A percentile compares a stretch with the other conserved stretches of the same genome.
phyloP scores from a whole-genome alignment of 2,797 vertebrate species.

The Discoglossus pictus region DNA sequence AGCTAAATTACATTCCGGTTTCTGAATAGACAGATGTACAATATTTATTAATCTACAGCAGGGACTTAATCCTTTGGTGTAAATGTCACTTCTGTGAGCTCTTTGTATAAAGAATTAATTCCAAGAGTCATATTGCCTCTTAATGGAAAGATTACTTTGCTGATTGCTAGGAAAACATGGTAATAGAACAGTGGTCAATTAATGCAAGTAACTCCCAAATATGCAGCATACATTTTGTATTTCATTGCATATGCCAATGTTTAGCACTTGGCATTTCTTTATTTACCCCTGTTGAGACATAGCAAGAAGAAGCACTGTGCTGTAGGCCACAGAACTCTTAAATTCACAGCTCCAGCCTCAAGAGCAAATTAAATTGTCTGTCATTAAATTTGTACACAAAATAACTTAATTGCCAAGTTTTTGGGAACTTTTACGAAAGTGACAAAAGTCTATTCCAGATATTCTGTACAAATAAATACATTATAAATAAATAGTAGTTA shows the following conservation, averaged over 20 bases:
- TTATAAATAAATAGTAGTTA: too few relatives aligned
- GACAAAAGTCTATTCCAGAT: too few relatives aligned
- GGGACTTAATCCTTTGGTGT: conserved; percentile 65
- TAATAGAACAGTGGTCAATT: conserved; percentile 65
- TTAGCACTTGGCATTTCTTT: background rate
- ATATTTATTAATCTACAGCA: conserved; percentile 61
- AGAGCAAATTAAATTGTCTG: conserved; percentile 1
- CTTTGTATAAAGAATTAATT: conserved; percentile 72
- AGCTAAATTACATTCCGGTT: conserved; percentile 74
- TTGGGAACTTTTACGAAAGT: too few relatives aligned
- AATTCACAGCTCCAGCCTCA: background rate
- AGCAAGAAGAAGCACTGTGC: background rate
- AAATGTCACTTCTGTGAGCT: conserved; percentile 69
- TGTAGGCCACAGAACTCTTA: too few relatives aligned
- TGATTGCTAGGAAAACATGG: conserved; percentile 64
- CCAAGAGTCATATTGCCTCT: conserved; percentile 70
- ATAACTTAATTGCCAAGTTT: too few relatives aligned
- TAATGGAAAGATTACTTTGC: conserved; percentile 70
- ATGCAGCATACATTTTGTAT: conserved; percentile 60
- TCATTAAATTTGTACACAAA: too few relatives aligned
- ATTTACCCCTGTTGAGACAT: conserved; percentile 7
- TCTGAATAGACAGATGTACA: conserved; percentile 67
- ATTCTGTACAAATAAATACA: too few relatives aligned
- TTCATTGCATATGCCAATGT: background rate
- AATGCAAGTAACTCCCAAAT: conserved; percentile 69